phyloP scores from a whole-genome alignment of 2,797 vertebrate species.

The Enteromius viviparus region DNA sequence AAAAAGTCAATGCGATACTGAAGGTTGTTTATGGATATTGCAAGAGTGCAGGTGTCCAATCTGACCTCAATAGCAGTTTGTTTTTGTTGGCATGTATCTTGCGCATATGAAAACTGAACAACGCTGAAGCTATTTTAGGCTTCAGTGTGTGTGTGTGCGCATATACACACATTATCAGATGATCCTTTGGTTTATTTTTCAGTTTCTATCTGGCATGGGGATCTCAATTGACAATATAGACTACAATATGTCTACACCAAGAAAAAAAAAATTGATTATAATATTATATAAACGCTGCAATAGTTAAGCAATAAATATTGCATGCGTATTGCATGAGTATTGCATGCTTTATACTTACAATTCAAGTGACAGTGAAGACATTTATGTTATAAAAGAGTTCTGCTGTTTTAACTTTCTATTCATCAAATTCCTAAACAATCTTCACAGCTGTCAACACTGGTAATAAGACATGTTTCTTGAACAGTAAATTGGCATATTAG shows the following conservation, averaged over 20 bases:
- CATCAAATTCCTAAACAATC: not conserved
- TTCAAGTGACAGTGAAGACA: no score
- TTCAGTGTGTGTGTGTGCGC: no score
- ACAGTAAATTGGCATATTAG: not conserved
- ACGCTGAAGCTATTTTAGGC: not conserved
- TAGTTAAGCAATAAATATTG: no score
- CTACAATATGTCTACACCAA: no score
- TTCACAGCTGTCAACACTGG: not conserved
- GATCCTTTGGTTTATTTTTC: not conserved
- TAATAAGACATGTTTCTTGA: conserved; percentile 3
- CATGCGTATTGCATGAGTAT: no score
- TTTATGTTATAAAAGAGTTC: no score
- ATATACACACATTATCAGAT: not conserved
- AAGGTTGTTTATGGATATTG: not conserved
- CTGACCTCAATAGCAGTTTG: conserved; percentile 7
- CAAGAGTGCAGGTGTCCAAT: not conserved
- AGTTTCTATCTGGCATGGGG: not conserved
- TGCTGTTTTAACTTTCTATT: not conserved
- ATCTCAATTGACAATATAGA: not conserved
- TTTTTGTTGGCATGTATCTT: not conserved
- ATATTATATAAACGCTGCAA: no score
- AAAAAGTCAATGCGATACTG: not conserved
- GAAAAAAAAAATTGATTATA: no score
- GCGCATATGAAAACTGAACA: not conserved
- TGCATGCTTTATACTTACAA: no score